Conservation (phyloP, 2,797 vertebrate genomes). For the Pipistrellus kuhlii region DNA sequence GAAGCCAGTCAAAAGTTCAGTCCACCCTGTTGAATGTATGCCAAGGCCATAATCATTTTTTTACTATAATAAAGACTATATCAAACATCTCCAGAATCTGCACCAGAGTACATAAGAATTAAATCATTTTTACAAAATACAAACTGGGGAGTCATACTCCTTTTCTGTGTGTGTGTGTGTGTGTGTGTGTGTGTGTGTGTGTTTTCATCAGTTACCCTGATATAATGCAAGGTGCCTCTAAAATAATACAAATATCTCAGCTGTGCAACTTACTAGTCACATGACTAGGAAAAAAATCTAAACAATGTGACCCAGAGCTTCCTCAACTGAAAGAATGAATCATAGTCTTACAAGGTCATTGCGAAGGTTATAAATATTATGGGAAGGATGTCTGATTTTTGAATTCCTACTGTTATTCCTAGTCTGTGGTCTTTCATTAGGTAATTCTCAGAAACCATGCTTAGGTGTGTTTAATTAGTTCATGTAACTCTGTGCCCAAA, state of each 20-base stretch:
- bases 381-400: neutral
- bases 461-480: neutral
- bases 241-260: slow-evolving; percentile 1
- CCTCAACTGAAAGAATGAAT: neutral
- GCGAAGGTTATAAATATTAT: neutral
- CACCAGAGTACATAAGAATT: slow-evolving; percentile 39
- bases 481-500: neutral
- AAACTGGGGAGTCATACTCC: neutral
- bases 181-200: no score
- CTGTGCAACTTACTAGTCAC: neutral
- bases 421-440: neutral
- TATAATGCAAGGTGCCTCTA: slow-evolving; percentile 12
- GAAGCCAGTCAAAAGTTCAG: slow-evolving; percentile 50
- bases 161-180: neutral
- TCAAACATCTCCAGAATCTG: slow-evolving; percentile 40
- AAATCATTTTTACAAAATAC: slow-evolving; percentile 57
- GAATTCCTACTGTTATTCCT: neutral
- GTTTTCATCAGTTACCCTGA: neutral
- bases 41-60: slow-evolving; percentile 65
- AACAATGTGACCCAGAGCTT: neutral
- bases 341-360: neutral
- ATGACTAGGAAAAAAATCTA: neutral
- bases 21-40: neutral
- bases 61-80: slow-evolving; percentile 50
- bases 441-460: neutral